phyloP scores from a whole-genome alignment of 37 sponge, comb jelly and placozoan species.

The Halichondria panicea region DNA sequence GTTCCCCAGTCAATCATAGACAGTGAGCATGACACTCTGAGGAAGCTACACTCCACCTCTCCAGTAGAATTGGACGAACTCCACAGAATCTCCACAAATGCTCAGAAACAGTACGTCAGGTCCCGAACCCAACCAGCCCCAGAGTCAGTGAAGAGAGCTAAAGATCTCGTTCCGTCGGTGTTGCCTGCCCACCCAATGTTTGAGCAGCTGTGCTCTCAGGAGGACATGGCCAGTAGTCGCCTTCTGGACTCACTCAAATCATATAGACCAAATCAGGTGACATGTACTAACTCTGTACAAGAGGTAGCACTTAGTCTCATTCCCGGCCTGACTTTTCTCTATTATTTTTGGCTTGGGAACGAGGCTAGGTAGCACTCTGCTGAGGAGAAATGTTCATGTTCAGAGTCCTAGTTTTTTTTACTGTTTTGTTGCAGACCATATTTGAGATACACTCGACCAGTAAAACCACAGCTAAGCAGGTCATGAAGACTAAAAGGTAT shows the following conservation, averaged over 20 bases:
- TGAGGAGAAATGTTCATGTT: no score
- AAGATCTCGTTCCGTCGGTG: conserved; percentile 51
- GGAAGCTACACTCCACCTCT: conserved; percentile 14
- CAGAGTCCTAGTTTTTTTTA: no score
- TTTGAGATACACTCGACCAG: conserved; percentile 66
- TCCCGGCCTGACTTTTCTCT: background rate
- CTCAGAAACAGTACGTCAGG: conserved; percentile 77
- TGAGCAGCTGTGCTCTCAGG: conserved; percentile 19
- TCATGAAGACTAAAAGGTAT: conserved; percentile 71
- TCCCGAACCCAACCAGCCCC: conserved; percentile 70
- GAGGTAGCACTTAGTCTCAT: no score
- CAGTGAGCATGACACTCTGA: conserved; percentile 58
- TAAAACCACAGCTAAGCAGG: conserved; percentile 39
- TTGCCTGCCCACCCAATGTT: conserved; percentile 74
- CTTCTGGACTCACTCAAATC: conserved; percentile 49
- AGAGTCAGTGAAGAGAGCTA: conserved; percentile 71
- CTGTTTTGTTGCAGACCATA: conserved; percentile 53
- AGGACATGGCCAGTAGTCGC: conserved; percentile 12
- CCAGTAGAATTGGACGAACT: conserved; percentile 52
- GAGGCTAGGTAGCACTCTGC: no score
- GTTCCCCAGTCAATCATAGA: conserved; percentile 62
- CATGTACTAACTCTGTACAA: no score
- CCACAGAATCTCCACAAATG: conserved; percentile 69
- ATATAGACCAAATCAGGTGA: conserved; percentile 68
- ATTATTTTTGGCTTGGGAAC: no score